phyloP scores from a whole-genome alignment of 2,797 vertebrate species.

The Gastrophryne carolinensis region DNA sequence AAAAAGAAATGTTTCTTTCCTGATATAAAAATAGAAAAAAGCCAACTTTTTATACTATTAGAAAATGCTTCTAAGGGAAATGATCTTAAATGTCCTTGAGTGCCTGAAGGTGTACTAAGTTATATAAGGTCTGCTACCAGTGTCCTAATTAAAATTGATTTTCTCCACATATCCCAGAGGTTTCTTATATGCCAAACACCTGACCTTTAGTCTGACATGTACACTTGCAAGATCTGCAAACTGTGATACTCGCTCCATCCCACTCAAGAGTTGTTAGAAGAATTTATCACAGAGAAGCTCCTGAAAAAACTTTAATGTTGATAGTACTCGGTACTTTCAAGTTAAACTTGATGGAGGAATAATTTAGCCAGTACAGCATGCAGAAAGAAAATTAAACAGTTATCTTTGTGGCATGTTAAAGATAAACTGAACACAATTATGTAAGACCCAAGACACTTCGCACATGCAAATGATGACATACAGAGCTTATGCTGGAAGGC shows the following conservation, averaged over 20 bases:
- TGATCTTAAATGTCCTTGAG: constrained; percentile 54
- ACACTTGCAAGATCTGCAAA: constrained; percentile 50
- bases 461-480: constrained; percentile 23
- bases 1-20: background rate
- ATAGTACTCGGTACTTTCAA: background rate
- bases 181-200: constrained; percentile 55
- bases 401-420: constrained; percentile 2
- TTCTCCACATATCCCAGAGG: constrained; percentile 48
- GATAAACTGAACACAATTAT: background rate
- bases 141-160: constrained; percentile 65
- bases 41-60: constrained; percentile 14
- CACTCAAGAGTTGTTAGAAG: background rate
- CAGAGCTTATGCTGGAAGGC: too few species aligned
- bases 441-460: background rate
- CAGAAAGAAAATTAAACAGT: background rate
- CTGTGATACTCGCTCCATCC: constrained; percentile 7
- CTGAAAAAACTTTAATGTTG: constrained; percentile 10
- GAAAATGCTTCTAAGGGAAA: constrained; percentile 52
- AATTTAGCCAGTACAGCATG: background rate
- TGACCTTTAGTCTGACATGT: constrained; percentile 57
- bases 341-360: background rate
- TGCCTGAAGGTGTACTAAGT: constrained; percentile 56
- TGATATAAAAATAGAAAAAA: background rate
- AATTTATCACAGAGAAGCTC: constrained; percentile 17
- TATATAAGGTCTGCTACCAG: constrained; percentile 48